Percentiles rank a stretch among this genome's conserved stretches.
These are phyloP conservation scores for Cairina moschata DNA, from an alignment of 2,113 vertebrate genomes.

Conservation along the genomic window DNA sequence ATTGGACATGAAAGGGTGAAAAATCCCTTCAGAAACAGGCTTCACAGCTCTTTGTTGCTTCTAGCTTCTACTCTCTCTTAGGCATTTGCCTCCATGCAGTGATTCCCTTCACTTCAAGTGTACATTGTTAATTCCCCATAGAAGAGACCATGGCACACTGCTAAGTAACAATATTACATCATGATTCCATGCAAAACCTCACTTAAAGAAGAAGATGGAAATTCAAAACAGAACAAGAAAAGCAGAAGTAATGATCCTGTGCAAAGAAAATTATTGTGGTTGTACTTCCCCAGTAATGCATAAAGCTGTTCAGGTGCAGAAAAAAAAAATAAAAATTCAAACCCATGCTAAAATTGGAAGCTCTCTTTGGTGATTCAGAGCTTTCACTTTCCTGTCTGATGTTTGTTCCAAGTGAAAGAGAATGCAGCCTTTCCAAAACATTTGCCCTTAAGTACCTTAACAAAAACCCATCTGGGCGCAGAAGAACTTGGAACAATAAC, in stretches of 20 bases:
- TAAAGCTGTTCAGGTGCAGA: not conserved
- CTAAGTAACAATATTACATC: not conserved
- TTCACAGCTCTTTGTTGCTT: not conserved
- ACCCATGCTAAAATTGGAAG: not conserved
- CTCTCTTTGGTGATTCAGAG: not conserved
- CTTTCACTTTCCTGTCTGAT: not conserved
- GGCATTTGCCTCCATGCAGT: not conserved
- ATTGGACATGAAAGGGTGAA: not conserved
- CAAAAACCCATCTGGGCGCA: not conserved
- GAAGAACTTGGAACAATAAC: not conserved
- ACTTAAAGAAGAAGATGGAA: not conserved
- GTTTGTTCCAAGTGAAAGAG: not conserved
- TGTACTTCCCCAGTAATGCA: not conserved
- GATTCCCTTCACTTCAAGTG: not conserved
- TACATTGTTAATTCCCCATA: not conserved
- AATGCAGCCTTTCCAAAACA: not conserved
- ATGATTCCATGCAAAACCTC: not conserved
- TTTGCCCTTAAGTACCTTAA: not conserved
- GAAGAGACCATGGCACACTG: not conserved
- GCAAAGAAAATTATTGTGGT: not conserved
- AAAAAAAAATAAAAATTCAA: not conserved
- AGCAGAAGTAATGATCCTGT: not conserved
- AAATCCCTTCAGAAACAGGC: not conserved
- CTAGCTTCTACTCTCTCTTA: not conserved
- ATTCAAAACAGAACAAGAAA: not conserved